These are phyloP conservation scores for Oreohelix idahoensis DNA, from an alignment of 1,140 invertebrate genomes.

Conservation along the genomic window DNA sequence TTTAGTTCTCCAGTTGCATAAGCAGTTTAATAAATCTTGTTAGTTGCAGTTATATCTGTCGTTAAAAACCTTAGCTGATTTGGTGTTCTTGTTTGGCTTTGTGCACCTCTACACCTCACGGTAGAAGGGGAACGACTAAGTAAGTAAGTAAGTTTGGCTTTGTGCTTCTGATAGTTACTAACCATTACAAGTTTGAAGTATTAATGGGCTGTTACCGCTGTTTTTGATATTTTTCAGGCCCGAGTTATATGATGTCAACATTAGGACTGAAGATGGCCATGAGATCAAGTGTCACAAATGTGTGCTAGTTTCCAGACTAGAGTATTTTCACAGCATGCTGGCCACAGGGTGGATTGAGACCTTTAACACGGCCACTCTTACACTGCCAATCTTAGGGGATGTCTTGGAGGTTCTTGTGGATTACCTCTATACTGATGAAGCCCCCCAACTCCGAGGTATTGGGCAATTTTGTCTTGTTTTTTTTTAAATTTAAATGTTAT, in stretches of 20 bases:
- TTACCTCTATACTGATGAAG: constrained; percentile 80
- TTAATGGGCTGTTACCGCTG: no score
- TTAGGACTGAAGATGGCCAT: constrained; percentile 74
- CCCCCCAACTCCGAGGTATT: constrained; percentile 66
- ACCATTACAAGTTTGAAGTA: no score
- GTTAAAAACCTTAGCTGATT: no score
- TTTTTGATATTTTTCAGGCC: constrained; percentile 54
- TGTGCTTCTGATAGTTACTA: no score
- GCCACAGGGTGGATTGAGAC: constrained; percentile 79
- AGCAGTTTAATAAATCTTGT: no score
- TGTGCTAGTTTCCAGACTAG: constrained; percentile 80
- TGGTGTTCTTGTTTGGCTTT: no score
- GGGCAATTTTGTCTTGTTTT: neutral
- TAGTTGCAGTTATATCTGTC: no score
- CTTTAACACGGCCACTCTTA: constrained; percentile 52
- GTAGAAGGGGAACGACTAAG: no score
- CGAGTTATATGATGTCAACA: constrained; percentile 77
- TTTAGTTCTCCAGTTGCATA: no score
- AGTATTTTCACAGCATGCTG: constrained; percentile 85
- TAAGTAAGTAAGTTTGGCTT: no score
- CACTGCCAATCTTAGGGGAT: constrained; percentile 74
- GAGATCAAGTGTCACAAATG: constrained; percentile 82
- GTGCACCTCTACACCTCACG: no score
- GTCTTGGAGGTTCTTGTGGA: constrained; percentile 78
- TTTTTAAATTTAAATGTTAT: no score